A percentile compares a stretch with the other conserved stretches of the same genome.
Conservation (phyloP, 2,888 invertebrate genomes). For the Diarsia dahlii region DNA sequence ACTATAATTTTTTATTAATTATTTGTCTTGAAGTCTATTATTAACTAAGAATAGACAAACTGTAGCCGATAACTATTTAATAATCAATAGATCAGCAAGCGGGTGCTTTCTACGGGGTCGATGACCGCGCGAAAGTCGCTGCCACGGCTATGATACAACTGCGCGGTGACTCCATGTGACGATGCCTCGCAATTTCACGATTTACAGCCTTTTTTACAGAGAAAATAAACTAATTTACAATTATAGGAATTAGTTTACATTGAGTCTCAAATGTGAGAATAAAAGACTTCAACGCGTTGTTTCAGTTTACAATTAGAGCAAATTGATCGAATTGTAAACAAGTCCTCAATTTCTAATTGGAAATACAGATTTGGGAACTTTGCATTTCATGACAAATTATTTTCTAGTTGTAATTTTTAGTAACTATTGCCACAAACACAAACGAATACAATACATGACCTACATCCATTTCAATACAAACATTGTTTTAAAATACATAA, state of each 20-base stretch:
- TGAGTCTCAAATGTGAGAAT: slow-evolving; percentile 11
- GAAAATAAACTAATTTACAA: slow-evolving; percentile 9
- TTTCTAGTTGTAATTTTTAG: not conserved
- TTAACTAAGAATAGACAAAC: slow-evolving; percentile 50
- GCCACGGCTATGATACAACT: slow-evolving; percentile 67
- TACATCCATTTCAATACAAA: not conserved
- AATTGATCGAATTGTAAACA: not conserved
- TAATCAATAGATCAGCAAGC: slow-evolving; percentile 61
- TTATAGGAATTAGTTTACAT: not conserved
- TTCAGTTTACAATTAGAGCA: slow-evolving; percentile 11
- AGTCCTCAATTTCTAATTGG: not conserved
- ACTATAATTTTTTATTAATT: not conserved
- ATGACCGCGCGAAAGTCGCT: slow-evolving; percentile 76
- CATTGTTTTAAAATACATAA: not conserved
- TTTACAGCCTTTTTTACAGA: slow-evolving; percentile 27
- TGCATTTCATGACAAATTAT: too few species aligned
- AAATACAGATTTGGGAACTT: not conserved
- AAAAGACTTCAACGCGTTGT: slow-evolving; percentile 59
- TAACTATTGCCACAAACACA: not conserved
- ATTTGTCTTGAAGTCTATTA: slow-evolving; percentile 28
- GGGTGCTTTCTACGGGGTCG: slow-evolving; percentile 78
- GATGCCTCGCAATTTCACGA: slow-evolving; percentile 42
- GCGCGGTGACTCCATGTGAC: slow-evolving; percentile 55
- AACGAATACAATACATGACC: too few species aligned
- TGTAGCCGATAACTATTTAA: slow-evolving; percentile 58